phyloP scores from a whole-genome alignment of 2,888 invertebrate species.

The Phasia obesa region DNA sequence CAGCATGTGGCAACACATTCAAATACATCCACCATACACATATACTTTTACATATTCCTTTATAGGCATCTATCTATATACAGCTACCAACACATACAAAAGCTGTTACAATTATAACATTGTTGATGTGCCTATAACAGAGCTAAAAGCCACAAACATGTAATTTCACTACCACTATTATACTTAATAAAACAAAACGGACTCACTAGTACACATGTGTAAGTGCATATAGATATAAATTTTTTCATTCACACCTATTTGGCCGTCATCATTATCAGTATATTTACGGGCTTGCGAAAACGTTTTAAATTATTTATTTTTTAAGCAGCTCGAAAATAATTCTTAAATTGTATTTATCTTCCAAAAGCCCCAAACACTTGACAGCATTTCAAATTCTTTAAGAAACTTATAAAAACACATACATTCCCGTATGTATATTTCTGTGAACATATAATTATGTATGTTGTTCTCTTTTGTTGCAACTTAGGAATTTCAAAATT shows the following conservation, averaged over 20 bases:
- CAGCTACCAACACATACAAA: background rate
- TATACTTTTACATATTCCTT: background rate
- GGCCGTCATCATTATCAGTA: slow-evolving; percentile 37
- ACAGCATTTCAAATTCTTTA: slow-evolving; percentile 6
- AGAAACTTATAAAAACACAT: background rate
- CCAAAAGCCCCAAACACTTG: slow-evolving; percentile 16
- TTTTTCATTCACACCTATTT: background rate
- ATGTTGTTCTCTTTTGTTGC: too few species aligned
- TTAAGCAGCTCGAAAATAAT: slow-evolving; percentile 18
- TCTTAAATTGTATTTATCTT: background rate
- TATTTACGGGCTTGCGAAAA: slow-evolving; percentile 14
- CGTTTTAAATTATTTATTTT: background rate
- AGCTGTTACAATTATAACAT: slow-evolving; percentile 50
- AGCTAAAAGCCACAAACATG: slow-evolving; percentile 58
- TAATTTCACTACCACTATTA: slow-evolving; percentile 42
- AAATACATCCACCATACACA: slow-evolving; percentile 13
- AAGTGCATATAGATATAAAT: background rate
- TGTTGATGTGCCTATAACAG: slow-evolving; percentile 50
- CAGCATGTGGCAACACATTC: slow-evolving; percentile 48
- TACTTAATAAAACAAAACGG: slow-evolving; percentile 19
- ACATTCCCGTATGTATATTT: background rate
- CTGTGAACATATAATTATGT: too few species aligned
- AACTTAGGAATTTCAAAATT: too few species aligned
- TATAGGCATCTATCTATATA: background rate
- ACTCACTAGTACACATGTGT: background rate